These are phyloP conservation scores for Zelleria hepariella DNA, from an alignment of 2,888 invertebrate genomes.

Conservation along the genomic window DNA sequence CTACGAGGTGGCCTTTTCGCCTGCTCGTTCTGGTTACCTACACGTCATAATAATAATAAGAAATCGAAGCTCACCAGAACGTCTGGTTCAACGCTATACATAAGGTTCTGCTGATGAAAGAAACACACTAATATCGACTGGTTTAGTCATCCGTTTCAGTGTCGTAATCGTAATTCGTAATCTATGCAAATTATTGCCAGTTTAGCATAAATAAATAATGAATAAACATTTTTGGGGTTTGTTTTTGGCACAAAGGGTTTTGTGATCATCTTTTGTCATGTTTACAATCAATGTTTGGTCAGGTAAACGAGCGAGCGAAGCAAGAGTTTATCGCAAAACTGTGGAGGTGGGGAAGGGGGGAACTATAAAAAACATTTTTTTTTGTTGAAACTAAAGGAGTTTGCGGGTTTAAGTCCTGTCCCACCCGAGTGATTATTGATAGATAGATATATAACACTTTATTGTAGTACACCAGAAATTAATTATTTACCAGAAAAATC, in stretches of 20 bases:
- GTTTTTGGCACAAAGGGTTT: background rate
- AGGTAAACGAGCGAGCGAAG: no score
- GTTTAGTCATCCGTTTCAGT: background rate
- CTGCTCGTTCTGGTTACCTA: no score
- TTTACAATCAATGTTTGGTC: background rate
- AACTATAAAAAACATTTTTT: no score
- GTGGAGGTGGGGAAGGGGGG: no score
- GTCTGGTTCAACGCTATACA: background rate
- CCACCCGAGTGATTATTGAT: no score
- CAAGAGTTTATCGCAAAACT: no score
- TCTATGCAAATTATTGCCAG: background rate
- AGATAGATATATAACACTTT: no score
- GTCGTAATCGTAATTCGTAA: background rate
- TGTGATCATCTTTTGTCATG: background rate
- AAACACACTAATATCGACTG: background rate
- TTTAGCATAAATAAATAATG: background rate
- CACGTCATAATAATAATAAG: background rate
- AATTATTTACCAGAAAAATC: no score
- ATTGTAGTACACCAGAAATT: no score
- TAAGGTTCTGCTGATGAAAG: background rate
- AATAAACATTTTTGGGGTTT: background rate
- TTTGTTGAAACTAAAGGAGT: no score
- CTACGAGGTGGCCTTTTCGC: no score
- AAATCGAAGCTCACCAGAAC: background rate
- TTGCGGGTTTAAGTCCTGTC: no score